Conservation (phyloP, 2,797 vertebrate genomes). For the Dermochelys coriacea region DNA sequence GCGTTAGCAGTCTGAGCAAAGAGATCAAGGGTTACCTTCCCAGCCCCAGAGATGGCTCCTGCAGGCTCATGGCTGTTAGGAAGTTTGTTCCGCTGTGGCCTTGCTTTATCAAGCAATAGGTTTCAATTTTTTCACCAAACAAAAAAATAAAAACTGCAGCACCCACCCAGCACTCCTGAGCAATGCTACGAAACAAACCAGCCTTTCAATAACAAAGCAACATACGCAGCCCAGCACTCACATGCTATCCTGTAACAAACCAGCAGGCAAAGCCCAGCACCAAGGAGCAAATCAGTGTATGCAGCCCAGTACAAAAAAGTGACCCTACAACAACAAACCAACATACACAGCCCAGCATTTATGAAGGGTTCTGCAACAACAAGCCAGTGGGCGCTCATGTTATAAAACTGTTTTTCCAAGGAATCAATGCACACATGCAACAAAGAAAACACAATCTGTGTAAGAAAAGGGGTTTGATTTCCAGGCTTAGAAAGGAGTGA, state of each 20-base stretch:
- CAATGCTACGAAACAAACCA: not conserved
- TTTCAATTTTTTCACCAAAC: not conserved
- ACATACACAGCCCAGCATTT: not conserved
- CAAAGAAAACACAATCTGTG: not conserved
- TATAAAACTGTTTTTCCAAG: not conserved
- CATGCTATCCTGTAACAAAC: not conserved
- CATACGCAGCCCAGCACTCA: not conserved
- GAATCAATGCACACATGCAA: not conserved
- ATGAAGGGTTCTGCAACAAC: not conserved
- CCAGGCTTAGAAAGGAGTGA: not conserved
- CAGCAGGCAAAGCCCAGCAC: not conserved
- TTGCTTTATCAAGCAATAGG: not conserved
- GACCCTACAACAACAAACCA: not conserved
- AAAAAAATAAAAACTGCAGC: not conserved
- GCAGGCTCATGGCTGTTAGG: not conserved
- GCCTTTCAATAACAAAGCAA: not conserved
- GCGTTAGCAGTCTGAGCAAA: not conserved
- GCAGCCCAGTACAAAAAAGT: not conserved
- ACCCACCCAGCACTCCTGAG: not conserved
- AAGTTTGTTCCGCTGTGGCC: not conserved
- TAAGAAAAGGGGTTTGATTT: not conserved
- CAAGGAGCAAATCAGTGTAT: not conserved
- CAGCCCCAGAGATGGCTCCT: not conserved
- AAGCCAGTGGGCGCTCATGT: not conserved
- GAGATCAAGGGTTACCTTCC: not conserved